Evolutionary conservation across 2,888 invertebrate species (phyloP), one percentile per base, ranked within the genome.

Genomic region (Pyrochroa serraticornis): DNA sequence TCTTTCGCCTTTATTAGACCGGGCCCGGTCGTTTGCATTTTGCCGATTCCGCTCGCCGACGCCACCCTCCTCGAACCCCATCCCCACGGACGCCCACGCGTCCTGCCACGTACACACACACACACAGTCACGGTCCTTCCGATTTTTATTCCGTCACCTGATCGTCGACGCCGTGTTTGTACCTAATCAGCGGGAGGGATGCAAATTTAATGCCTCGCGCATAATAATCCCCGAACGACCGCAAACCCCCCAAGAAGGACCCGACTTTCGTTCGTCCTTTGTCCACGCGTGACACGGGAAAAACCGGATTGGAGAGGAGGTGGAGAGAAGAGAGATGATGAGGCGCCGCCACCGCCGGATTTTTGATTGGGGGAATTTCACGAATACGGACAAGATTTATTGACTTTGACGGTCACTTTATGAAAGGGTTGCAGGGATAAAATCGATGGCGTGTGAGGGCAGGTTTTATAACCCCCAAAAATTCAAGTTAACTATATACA

Each of bases 1-100:
- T 75, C 75, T 71, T 65, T 59, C 48, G 52, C 55, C 59, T 57
- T 58, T 58, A 52, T 58, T 58, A 49, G 53, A 48, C 36, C 48
- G 43, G 49, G 44, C 57, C 48, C 38, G 31, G 45, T 38, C 38
- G 38, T 39, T 36, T 46, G 35, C 46, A 13, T 46, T 46, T 32
- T 58, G 53, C 53, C 56, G 56, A 56, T 62, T 58, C 62, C 41
- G 54, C 57, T 22, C 22, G 22, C 22, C 22, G 22, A 22, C 22
- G 22, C 22, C 22, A 3, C 22, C 22, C 22, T 5, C 22, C 22
- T 22, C 22, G 3, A 2, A 22, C 22, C 22, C 5, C 22, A 22
- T 3, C 22, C 22, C 22, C 22, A 3, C n/a, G n/a, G n/a, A n/a
- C n/a, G n/a, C n/a, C n/a, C n/a, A 58, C 51, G 43, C 44, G 38